phyloP scores from a whole-genome alignment of 2,113 vertebrate species.

The Serilophus lunatus region DNA sequence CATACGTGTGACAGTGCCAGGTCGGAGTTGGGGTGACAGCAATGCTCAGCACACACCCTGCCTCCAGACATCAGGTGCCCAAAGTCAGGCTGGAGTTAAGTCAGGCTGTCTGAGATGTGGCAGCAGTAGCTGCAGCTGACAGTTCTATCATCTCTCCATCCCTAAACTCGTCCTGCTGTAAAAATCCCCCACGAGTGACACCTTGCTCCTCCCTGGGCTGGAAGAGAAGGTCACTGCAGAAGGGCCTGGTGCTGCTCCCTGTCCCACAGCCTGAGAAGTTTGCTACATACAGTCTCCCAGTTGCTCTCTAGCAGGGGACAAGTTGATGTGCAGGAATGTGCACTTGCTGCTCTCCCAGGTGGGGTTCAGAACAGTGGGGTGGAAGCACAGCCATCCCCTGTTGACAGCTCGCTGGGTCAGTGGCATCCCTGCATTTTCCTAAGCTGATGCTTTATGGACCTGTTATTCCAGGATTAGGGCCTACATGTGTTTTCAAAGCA shows the following conservation, averaged over 20 bases:
- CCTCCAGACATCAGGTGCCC: background rate
- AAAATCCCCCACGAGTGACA: background rate
- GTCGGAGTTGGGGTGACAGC: background rate
- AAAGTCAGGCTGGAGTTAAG: background rate
- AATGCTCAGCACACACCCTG: background rate
- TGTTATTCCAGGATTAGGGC: slow-evolving; percentile 33
- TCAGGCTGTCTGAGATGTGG: background rate
- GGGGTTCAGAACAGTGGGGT: background rate
- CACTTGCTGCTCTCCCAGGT: background rate
- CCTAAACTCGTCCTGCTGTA: background rate
- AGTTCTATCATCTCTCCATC: background rate
- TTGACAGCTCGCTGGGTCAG: background rate
- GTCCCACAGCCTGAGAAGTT: background rate
- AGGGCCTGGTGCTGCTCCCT: background rate
- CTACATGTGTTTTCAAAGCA: background rate
- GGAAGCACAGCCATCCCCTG: background rate
- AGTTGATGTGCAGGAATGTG: background rate
- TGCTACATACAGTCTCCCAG: background rate
- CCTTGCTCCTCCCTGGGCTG: background rate
- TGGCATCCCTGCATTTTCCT: slow-evolving; percentile 6
- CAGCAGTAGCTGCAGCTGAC: background rate
- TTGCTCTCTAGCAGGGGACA: background rate
- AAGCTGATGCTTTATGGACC: slow-evolving; percentile 22
- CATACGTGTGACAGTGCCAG: background rate
- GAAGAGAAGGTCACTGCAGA: rapidly evolving